These are phyloP conservation scores for Enteromius treurensis DNA, from an alignment of 2,797 vertebrate genomes.

Conservation along the genomic window DNA sequence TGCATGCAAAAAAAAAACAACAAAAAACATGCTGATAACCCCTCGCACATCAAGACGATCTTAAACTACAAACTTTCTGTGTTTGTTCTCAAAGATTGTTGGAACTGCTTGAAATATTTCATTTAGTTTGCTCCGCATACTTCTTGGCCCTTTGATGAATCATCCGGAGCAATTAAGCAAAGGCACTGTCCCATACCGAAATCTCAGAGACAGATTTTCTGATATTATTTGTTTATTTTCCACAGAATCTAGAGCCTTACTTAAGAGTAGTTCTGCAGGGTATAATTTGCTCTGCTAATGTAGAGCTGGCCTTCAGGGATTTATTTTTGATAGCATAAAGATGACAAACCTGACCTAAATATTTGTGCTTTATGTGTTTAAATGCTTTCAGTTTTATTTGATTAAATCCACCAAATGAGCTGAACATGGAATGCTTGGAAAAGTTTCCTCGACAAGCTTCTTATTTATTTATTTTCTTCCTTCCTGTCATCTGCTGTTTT, in stretches of 20 bases:
- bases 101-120: not conserved
- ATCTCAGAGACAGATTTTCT: not conserved
- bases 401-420: not conserved
- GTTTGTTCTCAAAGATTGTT: not conserved
- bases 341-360: conserved; percentile 16
- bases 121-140: not conserved
- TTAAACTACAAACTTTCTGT: not conserved
- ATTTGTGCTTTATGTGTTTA: conserved; percentile 10
- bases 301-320: not conserved
- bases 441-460: not conserved
- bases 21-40: conserved; percentile 2
- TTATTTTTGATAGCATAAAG: not conserved
- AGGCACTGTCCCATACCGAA: conserved; percentile 9
- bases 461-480: not conserved
- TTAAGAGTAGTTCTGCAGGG: not conserved
- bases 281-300: not conserved
- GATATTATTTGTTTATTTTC: not conserved
- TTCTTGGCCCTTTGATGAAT: conserved; percentile 19
- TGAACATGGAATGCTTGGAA: not conserved
- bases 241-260: conserved; percentile 1
- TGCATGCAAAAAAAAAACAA: conserved; percentile 16
- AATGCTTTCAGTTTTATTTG: conserved; percentile 7
- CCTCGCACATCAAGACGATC: not conserved
- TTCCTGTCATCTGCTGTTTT: not conserved
- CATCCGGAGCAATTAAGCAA: not conserved